Base-by-base conservation (phyloP, 2,888 invertebrate genomes). In the Apamea monoglypha region DNA sequence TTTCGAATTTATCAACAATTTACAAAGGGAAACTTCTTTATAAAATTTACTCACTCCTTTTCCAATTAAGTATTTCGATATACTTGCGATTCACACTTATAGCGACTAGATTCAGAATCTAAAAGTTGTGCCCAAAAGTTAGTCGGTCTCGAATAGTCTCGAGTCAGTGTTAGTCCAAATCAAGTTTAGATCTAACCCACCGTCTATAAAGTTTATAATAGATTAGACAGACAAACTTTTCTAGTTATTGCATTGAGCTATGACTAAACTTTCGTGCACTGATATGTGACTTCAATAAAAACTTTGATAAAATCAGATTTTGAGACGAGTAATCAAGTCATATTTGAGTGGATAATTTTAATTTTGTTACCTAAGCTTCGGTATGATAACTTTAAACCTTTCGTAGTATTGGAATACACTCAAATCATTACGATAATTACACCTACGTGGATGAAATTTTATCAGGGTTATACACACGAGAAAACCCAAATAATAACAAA, bases 221-320 rank as follows among this genome's bases (percentile, higher is more conserved):
- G 53, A 74, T 29, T 78, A 73, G 81, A 78, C 21, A 81, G 74
- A 72, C 36, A 40, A 86, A 86, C 78, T 86, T 87, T 80, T 83
- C 78, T 79, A 74, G 88, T 83, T 80, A 81, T 75, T 83, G 71
- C 83, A 83, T 81, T 73, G 78, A 79, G 77, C 83, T 81, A 81
- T 86, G 68, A 77, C 71, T 63, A 67, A 87, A 87, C 68, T 88
- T 87, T 71, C 53, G 68, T 79, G 36, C 66, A 63, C 36, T 61
- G 74, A 75, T 74, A 77, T 72, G 59, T 66, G 78, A 82, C 67
- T 61, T 64, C 73, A 32, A 61, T 59, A 69, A 73, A 80, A 79
- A 76, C 70, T 87, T 85, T 32, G 29, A 70, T 67, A 14, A 80
- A 70, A 36, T 70, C 1, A 25, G 63, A 14, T 81, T 74, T 78